Evolutionary conservation across 2,888 invertebrate genomes (phyloP).

Genomic region (Gandaritis pyraliata): DNA sequence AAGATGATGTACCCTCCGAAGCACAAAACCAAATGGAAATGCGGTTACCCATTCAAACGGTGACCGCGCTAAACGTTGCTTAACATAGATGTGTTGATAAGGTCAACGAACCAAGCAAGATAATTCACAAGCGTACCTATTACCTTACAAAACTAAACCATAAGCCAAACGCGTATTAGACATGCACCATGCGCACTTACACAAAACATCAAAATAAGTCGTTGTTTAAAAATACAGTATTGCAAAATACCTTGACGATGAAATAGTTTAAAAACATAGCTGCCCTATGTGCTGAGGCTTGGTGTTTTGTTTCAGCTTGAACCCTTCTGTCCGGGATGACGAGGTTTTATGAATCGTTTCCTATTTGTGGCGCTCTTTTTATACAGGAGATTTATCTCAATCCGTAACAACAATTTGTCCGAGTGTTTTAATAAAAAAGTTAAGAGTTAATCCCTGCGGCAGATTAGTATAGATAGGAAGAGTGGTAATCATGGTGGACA

Average conservation of each 20-base stretch:
- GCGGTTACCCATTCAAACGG: too few relatives aligned
- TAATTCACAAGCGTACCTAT: not conserved
- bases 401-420: constrained; percentile 53
- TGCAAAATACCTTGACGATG: constrained; percentile 32
- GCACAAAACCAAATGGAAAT: too few relatives aligned
- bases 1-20: too few relatives aligned
- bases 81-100: too few relatives aligned
- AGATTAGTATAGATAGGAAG: constrained; percentile 49
- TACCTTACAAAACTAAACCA: not conserved
- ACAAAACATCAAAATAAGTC: too few relatives aligned
- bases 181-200: too few relatives aligned
- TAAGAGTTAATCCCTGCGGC: constrained; percentile 49
- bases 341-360: constrained; percentile 51
- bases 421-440: constrained; percentile 64
- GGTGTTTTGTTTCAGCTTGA: not conserved
- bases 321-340: constrained; percentile 23
- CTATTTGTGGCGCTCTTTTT: constrained; percentile 56
- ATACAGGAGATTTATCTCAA: constrained; percentile 62
- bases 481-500: not conserved
- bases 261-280: constrained; percentile 23
- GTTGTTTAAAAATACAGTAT: too few relatives aligned
- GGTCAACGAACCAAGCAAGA: not conserved
- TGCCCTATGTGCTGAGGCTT: not conserved
- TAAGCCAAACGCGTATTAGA: not conserved
- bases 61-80: not conserved